These are phyloP conservation scores for Podarcis lilfordi DNA, from an alignment of 2,797 vertebrate genomes.

Conservation along the genomic window DNA sequence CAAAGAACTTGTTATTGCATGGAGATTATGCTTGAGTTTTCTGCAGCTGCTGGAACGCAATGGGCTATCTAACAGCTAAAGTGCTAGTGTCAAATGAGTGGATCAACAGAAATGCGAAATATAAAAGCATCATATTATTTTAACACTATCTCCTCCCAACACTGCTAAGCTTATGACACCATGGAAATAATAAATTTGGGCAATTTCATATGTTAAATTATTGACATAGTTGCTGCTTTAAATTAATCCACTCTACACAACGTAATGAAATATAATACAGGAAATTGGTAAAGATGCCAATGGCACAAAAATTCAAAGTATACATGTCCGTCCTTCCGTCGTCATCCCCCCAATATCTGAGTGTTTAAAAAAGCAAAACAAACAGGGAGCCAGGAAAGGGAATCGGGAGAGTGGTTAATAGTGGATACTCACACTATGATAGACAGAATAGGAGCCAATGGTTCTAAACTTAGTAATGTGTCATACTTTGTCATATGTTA, in stretches of 20 bases:
- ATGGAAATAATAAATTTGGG: slow-evolving; percentile 50
- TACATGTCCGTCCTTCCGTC: neutral
- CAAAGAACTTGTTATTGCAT: neutral
- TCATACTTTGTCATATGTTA: no score
- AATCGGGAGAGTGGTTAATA: neutral
- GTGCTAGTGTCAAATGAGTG: slow-evolving; percentile 53
- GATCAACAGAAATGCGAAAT: neutral
- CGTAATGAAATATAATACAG: neutral
- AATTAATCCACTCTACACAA: slow-evolving; percentile 24
- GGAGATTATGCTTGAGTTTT: neutral
- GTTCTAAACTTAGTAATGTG: no score
- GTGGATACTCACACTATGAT: neutral
- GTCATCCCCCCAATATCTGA: neutral
- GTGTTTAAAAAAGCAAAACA: slow-evolving; percentile 1
- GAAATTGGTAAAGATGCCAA: slow-evolving; percentile 32
- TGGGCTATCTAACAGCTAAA: slow-evolving; percentile 36
- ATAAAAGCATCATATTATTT: neutral
- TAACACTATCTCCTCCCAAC: no score
- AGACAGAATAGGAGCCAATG: neutral
- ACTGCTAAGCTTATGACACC: slow-evolving; percentile 11
- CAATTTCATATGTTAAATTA: slow-evolving; percentile 38
- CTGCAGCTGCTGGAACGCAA: neutral
- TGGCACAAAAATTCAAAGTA: slow-evolving; percentile 17
- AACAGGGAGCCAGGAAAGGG: neutral
- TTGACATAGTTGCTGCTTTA: slow-evolving; percentile 33